phyloP scores from a whole-genome alignment of 30 jellyfish, hydroid and myxozoan genomes.

The Aurelia aurita complex sp. Pacific region DNA sequence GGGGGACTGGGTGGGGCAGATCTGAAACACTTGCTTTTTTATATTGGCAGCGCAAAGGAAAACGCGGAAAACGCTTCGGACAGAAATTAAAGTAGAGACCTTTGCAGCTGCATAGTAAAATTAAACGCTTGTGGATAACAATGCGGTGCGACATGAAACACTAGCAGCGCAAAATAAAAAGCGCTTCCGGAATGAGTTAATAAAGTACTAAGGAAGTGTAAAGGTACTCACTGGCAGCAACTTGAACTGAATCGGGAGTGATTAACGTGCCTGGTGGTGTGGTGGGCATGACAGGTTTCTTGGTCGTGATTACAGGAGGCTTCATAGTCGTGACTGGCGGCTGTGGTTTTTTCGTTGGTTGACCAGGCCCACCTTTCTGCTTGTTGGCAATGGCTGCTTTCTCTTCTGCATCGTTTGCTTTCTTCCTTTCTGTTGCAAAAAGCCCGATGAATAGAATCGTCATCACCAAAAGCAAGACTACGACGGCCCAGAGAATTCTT shows the following conservation, averaged over 20 bases:
- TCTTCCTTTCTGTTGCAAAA: conserved; percentile 33
- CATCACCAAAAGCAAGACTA: conserved; percentile 13
- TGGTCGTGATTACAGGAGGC: background rate
- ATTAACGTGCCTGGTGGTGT: conserved; percentile 8
- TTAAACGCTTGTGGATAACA: too few species aligned
- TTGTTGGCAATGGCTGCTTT: background rate
- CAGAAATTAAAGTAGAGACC: too few species aligned
- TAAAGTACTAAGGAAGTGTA: too few species aligned
- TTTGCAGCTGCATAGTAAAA: too few species aligned
- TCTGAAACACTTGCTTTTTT: too few species aligned
- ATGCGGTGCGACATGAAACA: too few species aligned
- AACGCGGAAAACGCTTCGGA: too few species aligned
- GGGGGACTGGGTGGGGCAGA: too few species aligned
- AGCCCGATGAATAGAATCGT: conserved; percentile 27
- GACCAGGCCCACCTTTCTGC: conserved; percentile 8
- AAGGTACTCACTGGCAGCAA: conserved; percentile 41
- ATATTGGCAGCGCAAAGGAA: too few species aligned
- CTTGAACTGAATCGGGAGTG: conserved; percentile 7
- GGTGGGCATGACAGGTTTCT: background rate
- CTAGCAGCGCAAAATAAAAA: too few species aligned
- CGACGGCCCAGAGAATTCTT: conserved; percentile 10
- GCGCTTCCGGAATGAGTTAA: too few species aligned
- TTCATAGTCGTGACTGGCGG: background rate
- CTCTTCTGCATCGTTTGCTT: conserved; percentile 10
- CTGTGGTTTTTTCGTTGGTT: background rate